A percentile compares a stretch with the other conserved stretches of the same genome.
Conservation (phyloP, 2,888 invertebrate genomes). For the Synergus gifuensis region DNA sequence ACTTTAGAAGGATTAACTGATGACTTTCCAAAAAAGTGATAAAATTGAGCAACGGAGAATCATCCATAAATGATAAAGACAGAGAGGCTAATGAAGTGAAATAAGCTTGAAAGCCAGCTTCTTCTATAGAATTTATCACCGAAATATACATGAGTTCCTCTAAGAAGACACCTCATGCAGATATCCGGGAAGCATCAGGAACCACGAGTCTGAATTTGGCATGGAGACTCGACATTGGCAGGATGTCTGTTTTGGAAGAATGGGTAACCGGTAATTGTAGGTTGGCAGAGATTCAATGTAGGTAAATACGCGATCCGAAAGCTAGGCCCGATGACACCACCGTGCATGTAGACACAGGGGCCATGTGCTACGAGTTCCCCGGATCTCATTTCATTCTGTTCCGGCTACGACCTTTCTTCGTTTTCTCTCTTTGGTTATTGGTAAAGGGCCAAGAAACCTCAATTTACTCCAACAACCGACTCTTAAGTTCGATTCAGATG, state of each 20-base stretch:
- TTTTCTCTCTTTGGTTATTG: slow-evolving; percentile 72
- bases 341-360: slow-evolving; percentile 64
- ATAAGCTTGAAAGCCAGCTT: neutral
- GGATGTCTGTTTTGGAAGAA: slow-evolving; percentile 64
- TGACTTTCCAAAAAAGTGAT: too few species aligned
- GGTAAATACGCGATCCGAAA: slow-evolving; percentile 74
- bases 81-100: neutral
- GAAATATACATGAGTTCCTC: neutral
- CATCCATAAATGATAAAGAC: too few species aligned
- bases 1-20: too few species aligned
- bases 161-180: slow-evolving; percentile 62
- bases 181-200: slow-evolving; percentile 59
- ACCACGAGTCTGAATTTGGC: slow-evolving; percentile 67
- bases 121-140: neutral
- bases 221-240: slow-evolving; percentile 59
- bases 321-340: slow-evolving; percentile 68
- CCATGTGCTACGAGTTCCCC: slow-evolving; percentile 66
- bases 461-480: slow-evolving; percentile 61
- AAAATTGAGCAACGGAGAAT: too few species aligned
- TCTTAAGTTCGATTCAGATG: slow-evolving; percentile 72
- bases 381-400: slow-evolving; percentile 49
- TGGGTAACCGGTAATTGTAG: slow-evolving; percentile 77
- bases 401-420: slow-evolving; percentile 59
- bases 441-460: slow-evolving; percentile 76
- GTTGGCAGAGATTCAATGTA: slow-evolving; percentile 78